These are phyloP conservation scores for Tubiluchus corallicola DNA, from an alignment of 2,888 invertebrate genomes.

Conservation along the genomic window DNA sequence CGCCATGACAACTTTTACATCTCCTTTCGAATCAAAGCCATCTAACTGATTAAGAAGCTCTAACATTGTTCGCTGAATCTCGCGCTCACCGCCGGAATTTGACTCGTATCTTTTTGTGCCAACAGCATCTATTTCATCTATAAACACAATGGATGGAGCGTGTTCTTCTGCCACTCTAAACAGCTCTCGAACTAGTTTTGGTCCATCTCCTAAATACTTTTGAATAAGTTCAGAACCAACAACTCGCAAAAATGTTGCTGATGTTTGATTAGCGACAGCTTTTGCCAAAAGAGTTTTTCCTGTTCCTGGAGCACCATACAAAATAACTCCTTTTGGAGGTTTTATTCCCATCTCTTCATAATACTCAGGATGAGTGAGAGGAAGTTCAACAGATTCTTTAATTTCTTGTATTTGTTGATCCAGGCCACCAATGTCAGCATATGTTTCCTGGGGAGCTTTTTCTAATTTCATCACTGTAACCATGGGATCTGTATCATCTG, in stretches of 20 bases:
- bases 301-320: constrained; percentile 94
- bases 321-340: constrained; percentile 95
- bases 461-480: constrained; percentile 99
- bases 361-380: constrained; percentile 96
- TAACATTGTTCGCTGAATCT: constrained; percentile 99
- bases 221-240: constrained; percentile 99
- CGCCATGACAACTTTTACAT: constrained; percentile 94
- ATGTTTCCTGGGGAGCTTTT: constrained; percentile 98
- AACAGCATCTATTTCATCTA: constrained; percentile 98
- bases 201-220: constrained; percentile 97
- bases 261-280: constrained; percentile 98
- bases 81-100: constrained; percentile 95
- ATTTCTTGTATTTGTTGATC: constrained; percentile 96
- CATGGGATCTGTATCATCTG: constrained; percentile 99
- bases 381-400: constrained; percentile 85
- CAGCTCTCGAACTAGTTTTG: constrained; percentile 87
- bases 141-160: constrained; percentile 97
- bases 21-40: constrained; percentile 88
- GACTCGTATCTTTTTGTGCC: constrained; percentile 98
- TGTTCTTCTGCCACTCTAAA: constrained; percentile 99
- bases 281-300: constrained; percentile 94
- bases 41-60: constrained; percentile 94
- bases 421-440: constrained; percentile 92
- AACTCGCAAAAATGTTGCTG: constrained; percentile 92
- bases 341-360: constrained; percentile 99